Evolutionary conservation across 2,888 invertebrate species (phyloP), one percentile per base, ranked within the genome.

Genomic region (Epinotia nisella): DNA sequence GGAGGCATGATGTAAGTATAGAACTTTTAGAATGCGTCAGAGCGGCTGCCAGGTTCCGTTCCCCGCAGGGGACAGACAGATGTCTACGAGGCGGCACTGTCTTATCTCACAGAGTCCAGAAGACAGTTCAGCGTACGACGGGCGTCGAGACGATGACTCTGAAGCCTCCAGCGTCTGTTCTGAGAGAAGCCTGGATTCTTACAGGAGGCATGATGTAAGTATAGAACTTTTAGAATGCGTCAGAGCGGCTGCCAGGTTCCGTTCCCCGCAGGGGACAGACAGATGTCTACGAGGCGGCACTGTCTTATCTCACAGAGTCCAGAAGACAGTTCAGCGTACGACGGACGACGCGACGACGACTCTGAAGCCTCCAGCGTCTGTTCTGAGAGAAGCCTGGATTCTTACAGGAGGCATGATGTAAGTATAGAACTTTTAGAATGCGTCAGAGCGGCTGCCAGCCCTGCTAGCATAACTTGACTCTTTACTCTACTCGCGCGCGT

Each of bases 81-180:
- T n/a, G n/a, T n/a, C n/a, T n/a, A n/a, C n/a, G n/a, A n/a, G n/a
- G n/a, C n/a, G n/a, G n/a, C n/a, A n/a, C n/a, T n/a, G n/a, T n/a
- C n/a, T n/a, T n/a, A n/a, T n/a, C n/a, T n/a, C n/a, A n/a, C 85
- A 94, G 94, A 94, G 94, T 76, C 94, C 94, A 0, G 94, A 95
- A 76, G 94, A 94, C 78, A 90, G 86, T 58, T 90, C 94, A 0
- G 88, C 92, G 24, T 94, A 94, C 58, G 95, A 95, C 0, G 78
- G 88, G 0, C 82, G 86, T 0, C 78, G 93, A 0, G 97, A 97
- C 39, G 97, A 98, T 82, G 98, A 98, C 83, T 98, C 98, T 10
- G 99, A 99, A 88, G 98, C 98, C 0, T 99, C 98, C 62, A 98
- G 98, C 84, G 97, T 99, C 13, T 98, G 98, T 87, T 99, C 98